Base-by-base conservation (phyloP, 1,140 invertebrate genomes). In the Teleogryllus occipitalis region DNA sequence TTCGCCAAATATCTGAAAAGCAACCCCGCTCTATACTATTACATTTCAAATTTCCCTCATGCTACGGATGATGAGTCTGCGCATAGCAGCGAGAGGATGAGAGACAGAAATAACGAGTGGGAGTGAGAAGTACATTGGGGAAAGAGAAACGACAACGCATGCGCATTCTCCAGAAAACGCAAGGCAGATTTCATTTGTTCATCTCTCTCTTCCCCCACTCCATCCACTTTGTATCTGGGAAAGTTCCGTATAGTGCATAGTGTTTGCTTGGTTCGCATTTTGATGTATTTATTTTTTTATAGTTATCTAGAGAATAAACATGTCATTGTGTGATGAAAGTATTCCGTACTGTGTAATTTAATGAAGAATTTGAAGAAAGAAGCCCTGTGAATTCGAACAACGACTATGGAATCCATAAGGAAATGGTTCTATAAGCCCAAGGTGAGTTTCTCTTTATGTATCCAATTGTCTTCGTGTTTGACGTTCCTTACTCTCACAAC, bases 351-450 rank as follows among this genome's bases (percentile, higher is more conserved):
- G 21, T 81, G 81, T 77, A 77, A 80, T 65, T 65, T 81, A 46
- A 75, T 73, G 8, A 79, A 81, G 18, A 79, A 81, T 72, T 54
- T 79, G 6, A 75, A 47, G n/a, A 74, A 39, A 6, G 79, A 73
- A 0, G n/a, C 80, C 48, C n/a, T 14, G 54, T 18, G 18, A 65
- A 65, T 10, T 65, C 10, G 10, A 65, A 65, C 54, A 65, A 10
- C 54, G 10, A 86, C 85, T 82, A 96, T 96, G 95, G 93, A 96
- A 89, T 96, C 94, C 82, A 89, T 96, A 83, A 89, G 95, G 88
- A 96, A 94, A 89, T 96, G 94, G 94, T 93, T 96, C 85, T 96
- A 95, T 88, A 95, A 92, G 88, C 95, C 95, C 83, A 95, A 95
- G 92, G 95, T 96, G 89, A 65, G 72, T 72, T n/a, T 27, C 46